A percentile compares a stretch with the other conserved stretches of the same genome.
These are phyloP conservation scores for Mormyrops attenuatus DNA, from an alignment of 2,797 vertebrate genomes.

Conservation along the genomic window DNA sequence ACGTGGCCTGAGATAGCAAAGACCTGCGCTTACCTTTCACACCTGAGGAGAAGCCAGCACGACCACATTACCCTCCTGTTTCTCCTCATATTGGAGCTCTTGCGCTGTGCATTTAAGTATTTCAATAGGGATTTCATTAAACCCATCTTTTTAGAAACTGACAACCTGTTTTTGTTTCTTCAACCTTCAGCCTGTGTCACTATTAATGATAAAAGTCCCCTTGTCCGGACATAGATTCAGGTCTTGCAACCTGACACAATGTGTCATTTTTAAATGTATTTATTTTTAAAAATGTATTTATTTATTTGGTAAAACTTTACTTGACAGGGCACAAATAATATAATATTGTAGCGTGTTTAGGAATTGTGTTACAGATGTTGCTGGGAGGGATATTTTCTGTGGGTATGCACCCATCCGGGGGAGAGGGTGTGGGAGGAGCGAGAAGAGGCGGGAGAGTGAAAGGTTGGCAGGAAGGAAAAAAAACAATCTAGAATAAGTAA, in stretches of 20 bases:
- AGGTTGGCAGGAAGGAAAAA: no score
- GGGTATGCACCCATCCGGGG: no score
- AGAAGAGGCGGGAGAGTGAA: no score
- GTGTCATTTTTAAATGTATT: background rate
- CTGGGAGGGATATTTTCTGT: no score
- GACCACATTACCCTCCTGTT: background rate
- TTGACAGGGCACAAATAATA: no score
- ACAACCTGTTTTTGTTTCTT: background rate
- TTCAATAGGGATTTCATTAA: background rate
- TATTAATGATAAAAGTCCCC: background rate
- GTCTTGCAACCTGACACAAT: background rate
- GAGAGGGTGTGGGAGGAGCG: no score
- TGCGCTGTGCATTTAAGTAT: background rate
- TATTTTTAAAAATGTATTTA: background rate
- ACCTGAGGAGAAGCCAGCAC: background rate
- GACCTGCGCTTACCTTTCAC: background rate
- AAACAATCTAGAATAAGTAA: no score
- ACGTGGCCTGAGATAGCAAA: background rate
- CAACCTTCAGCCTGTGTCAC: background rate
- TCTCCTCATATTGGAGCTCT: background rate
- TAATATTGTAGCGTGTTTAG: no score
- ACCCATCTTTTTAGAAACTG: background rate
- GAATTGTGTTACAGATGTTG: no score
- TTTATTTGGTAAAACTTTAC: no score
- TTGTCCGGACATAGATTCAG: background rate